Base-by-base conservation (phyloP, 2,113 vertebrate species). In the Archocentrus centrarchus region DNA sequence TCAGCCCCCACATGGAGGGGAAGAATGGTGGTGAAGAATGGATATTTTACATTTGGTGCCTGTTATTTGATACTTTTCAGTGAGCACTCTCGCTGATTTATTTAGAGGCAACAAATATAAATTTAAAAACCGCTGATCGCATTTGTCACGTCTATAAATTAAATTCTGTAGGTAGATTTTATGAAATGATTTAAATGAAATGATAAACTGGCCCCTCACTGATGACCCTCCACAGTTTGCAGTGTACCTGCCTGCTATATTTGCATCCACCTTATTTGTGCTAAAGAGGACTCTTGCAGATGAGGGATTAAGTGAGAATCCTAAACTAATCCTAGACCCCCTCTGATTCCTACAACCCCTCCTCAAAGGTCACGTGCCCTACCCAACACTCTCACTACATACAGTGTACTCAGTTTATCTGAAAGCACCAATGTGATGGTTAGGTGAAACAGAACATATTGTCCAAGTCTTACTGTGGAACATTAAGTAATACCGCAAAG, bases 321-420 rank as follows among this genome's bases (percentile, higher is more conserved):
- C n/a, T 86, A 27, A 80, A 83, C 85, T 94, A 91, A 93, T 93
- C 89, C 86, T 47, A 35, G 60, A 81, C 58, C 77, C 77, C 66
- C 77, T 60, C 22, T 59, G 55, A 88, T 86, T 85, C 60, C 85
- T 86, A 76, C 68, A 68, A 60, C 57, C 73, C 59, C 35, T 35
- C 35, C 6, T 92, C 85, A 94, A 75, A 92, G 91, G 84, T 94
- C 83, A 83, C 7, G 30, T 22, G 70, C 18, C 47, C 73, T 85
- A 79, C 84, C 60, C 83, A 78, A 62, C 58, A 32, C 60, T 68
- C 60, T 44, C 44, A 61, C 18, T 6, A 9, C 61, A 53, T 68
- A 73, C 57, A 58, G 59, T 75, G 39, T 63, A 62, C 55, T 70
- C 5, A 66, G 64, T 76, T 77, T 87, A 88, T 82, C 68, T 47